A percentile compares a stretch with the other conserved stretches of the same genome.
Evolutionary conservation across 1,140 invertebrate genomes (phyloP).

Genomic region (Drosophila subobscura): DNA sequence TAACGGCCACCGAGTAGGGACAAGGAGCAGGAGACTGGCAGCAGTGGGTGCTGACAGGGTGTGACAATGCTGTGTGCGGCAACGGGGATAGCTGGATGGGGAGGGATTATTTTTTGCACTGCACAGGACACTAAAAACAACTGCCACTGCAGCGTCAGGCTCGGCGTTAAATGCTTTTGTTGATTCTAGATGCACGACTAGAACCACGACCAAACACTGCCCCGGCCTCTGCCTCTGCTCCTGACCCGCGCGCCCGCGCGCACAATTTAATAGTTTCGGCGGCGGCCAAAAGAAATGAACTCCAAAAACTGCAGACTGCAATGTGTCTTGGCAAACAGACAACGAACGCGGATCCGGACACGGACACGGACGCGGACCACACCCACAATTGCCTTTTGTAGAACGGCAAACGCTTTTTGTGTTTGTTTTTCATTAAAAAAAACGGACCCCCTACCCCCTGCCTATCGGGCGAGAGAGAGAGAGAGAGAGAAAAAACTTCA

Average conservation of each 20-base stretch:
- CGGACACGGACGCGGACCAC: constrained; percentile 38
- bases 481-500: constrained; percentile 26
- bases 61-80: too few relatives aligned
- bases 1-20: background rate
- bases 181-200: constrained; percentile 65
- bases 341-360: background rate
- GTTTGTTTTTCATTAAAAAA: constrained; percentile 82
- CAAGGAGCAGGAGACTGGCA: background rate
- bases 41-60: too few relatives aligned
- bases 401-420: constrained; percentile 55
- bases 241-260: constrained; percentile 11
- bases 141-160: constrained; percentile 67
- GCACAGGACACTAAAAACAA: constrained; percentile 59
- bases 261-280: constrained; percentile 75
- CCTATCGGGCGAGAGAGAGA: background rate
- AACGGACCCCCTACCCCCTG: constrained; percentile 21
- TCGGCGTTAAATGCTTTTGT: constrained; percentile 78
- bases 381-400: constrained; percentile 80
- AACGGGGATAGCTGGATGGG: background rate
- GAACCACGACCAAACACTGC: constrained; percentile 1
- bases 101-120: constrained; percentile 1
- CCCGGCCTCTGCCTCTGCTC: background rate
- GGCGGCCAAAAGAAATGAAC: constrained; percentile 70
- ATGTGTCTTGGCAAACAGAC: constrained; percentile 78
- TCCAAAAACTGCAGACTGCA: constrained; percentile 72